These are phyloP conservation scores for Sandelia bainsii DNA, from an alignment of 2,797 vertebrate genomes.

Conservation along the genomic window DNA sequence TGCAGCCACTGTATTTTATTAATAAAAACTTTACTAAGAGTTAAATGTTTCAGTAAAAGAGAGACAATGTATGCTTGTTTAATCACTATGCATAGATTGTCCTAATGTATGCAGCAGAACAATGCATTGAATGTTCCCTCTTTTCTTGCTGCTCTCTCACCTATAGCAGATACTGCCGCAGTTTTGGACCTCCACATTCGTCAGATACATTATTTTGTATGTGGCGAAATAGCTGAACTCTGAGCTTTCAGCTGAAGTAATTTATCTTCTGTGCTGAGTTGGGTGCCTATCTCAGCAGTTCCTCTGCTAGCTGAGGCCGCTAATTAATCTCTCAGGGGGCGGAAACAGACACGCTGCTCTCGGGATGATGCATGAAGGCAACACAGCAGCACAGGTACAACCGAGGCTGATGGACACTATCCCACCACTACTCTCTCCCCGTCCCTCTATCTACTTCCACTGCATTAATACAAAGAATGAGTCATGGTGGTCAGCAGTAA, in stretches of 20 bases:
- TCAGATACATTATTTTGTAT: slow-evolving; percentile 43
- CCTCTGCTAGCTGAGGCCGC: slow-evolving; percentile 51
- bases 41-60: slow-evolving; percentile 4
- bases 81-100: neutral
- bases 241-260: slow-evolving; percentile 67
- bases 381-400: slow-evolving; percentile 48
- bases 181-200: slow-evolving; percentile 42
- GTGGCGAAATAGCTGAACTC: slow-evolving; percentile 76
- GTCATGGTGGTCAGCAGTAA: neutral
- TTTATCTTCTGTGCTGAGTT: slow-evolving; percentile 70
- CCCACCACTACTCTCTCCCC: neutral
- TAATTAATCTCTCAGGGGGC: slow-evolving; percentile 75
- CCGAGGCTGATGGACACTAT: slow-evolving; percentile 18
- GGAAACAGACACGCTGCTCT: slow-evolving; percentile 56
- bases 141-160: neutral
- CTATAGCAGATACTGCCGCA: slow-evolving; percentile 25
- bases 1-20: neutral
- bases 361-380: slow-evolving; percentile 72
- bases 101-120: slow-evolving; percentile 8
- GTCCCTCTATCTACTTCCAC: slow-evolving; percentile 8
- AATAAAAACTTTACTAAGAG: slow-evolving; percentile 2
- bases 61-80: neutral
- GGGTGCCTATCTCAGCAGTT: slow-evolving; percentile 71
- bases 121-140: neutral
- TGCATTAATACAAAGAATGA: neutral